Evolutionary conservation across 2,113 vertebrate species (phyloP), one percentile per base, ranked within the genome.

Genomic region (Paramisgurnus dabryanus): DNA sequence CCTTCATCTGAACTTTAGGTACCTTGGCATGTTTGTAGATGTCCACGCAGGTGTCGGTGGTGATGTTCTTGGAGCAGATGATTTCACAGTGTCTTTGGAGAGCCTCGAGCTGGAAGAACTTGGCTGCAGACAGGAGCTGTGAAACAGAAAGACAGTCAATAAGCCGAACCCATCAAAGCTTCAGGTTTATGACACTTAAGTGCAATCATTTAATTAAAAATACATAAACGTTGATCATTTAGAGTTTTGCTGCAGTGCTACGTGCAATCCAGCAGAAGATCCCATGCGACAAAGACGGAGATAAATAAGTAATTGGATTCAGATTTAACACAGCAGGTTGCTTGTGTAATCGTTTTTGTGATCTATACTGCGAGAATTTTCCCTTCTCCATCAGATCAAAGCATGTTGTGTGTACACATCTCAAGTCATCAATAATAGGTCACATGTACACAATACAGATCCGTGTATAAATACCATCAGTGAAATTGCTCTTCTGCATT

Each of bases 31-130:
- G 92, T 68, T 92, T 93, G 91, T 94, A 94, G 39, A 92, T 91
- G 82, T 91, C 91, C 78, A 92, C 91, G 5, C 91, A 93, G 60
- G 92, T 92, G 76, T 92, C 91, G 0, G 91, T 93, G 86, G 91
- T 91, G 86, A 94, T 92, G 90, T 93, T 92, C 89, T 93, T 93
- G 88, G 93, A 92, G 91, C 93, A 94, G 87, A 94, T 92, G 82
- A 92, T 91, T 92, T 94, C 93, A 92, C 93, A 94, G 91, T 94
- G 93, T 89, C 91, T 90, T 90, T 92, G 93, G 85, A 94, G 92
- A 86, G 89, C 89, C 82, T 93, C 91, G 45, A 94, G 91, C 74
- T 93, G 91, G 89, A 94, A 93, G 89, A 93, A 92, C 75, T 93
- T 93, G 89, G 93, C 92, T 78, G 93, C 93, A 80, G 92, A 92